Base-by-base conservation (phyloP, 2,797 vertebrate species). In the Neopelma chrysocephalum region DNA sequence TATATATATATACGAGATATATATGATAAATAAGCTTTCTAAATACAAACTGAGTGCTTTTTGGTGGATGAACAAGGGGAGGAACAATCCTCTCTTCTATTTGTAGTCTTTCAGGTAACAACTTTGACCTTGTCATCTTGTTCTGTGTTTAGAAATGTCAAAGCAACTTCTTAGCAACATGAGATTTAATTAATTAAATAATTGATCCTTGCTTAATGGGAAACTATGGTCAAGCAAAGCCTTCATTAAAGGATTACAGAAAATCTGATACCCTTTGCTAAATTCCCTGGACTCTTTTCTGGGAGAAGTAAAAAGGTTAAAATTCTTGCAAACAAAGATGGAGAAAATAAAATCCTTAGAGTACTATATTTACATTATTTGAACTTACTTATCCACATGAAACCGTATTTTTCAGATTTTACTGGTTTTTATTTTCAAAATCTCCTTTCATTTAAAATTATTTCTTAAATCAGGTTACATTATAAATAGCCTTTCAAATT, bases 121-220 rank as follows among this genome's bases (percentile, higher is more conserved):
- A n/a, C 20, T 85, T 71, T 85, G 88, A 93, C 72, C 58, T 93
- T 91, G 56, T 86, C 1, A 0, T 42, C 61, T 71, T 78, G 25
- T 86, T 95, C 69, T 75, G 2, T 84, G 31, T 85, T 90, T 94
- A 57, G 31, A 96, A 94, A 90, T 82, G 76, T 85, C 82, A 95
- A 80, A 93, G 66, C 12, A 70, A 60, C 38, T 45, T 62, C 69
- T 81, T 25, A 69, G 21, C 77, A 92, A 78, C 36, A 42, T 29
- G n/a, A 78, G 25, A 73, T 27, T 87, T 70, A 61, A 47, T 85
- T 93, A 77, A 83, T 83, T 77, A 82, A 87, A 84, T 87, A 57
- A 82, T 90, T 85, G 36, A 64, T 60, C 27, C 4, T 66, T 48
- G 8, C 29, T 70, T 81, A 73, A 56, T 17, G 42, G 26, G 40